Evolutionary conservation across 2,888 invertebrate genomes (phyloP).

Genomic region (Agriopis leucophaearia): DNA sequence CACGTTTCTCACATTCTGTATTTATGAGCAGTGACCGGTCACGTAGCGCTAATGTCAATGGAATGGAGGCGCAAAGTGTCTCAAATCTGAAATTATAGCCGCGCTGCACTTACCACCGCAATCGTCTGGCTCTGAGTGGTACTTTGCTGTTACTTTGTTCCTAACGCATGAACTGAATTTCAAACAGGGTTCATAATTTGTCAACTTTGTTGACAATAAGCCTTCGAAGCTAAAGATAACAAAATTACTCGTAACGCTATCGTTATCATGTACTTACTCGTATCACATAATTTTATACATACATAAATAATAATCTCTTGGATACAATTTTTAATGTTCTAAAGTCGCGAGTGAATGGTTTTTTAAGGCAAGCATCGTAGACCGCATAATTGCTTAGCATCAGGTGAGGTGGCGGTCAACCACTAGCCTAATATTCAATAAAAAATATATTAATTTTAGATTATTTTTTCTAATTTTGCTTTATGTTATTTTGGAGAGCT

Average conservation of each 20-base stretch:
- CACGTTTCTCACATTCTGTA: slow-evolving; percentile 42
- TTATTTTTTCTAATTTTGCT: too few species aligned
- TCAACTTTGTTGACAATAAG: not conserved
- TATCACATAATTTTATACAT: too few species aligned
- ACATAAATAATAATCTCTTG: too few species aligned
- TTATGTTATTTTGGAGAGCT: not conserved
- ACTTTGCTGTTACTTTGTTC: slow-evolving; percentile 29
- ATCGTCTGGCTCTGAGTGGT: slow-evolving; percentile 24
- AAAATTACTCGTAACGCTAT: not conserved
- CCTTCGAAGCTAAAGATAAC: not conserved
- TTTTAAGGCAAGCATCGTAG: too few species aligned
- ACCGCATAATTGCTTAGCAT: too few species aligned
- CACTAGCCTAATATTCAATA: too few species aligned
- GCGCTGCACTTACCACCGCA: slow-evolving; percentile 52
- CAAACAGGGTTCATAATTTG: slow-evolving; percentile 8
- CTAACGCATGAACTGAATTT: slow-evolving; percentile 27
- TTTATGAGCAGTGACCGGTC: slow-evolving; percentile 54
- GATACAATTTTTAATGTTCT: too few species aligned
- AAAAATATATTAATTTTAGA: too few species aligned
- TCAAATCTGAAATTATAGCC: slow-evolving; percentile 66
- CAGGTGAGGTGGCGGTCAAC: too few species aligned
- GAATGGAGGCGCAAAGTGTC: slow-evolving; percentile 50
- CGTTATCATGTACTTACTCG: not conserved
- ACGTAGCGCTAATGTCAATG: slow-evolving; percentile 61
- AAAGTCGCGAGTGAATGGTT: not conserved